Base-by-base conservation (phyloP, 2,113 vertebrate genomes). In the Ia io region DNA sequence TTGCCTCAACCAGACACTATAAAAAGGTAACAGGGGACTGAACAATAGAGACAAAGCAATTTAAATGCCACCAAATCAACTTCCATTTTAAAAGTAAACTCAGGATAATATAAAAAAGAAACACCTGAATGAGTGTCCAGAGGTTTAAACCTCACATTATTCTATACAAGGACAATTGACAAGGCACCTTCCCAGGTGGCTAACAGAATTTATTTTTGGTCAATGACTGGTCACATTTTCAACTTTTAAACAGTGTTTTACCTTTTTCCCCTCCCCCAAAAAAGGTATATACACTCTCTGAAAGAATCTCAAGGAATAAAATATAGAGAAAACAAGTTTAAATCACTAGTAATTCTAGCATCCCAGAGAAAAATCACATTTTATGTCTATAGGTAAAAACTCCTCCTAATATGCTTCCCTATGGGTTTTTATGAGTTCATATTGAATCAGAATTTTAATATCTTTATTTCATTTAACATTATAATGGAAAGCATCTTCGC, bases 81-180 rank as follows among this genome's bases (percentile, higher is more conserved):
- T n/a, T n/a, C 93, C 79, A 84, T 5, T 89, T 94, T 65, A n/a
- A n/a, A 93, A 96, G 93, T 22, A 93, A 98, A 91, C 92, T 95
- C 94, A 14, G 51, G 84, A 53, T 73, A 89, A 65, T 10, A 92
- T 4, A 92, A 93, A 97, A 6, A 88, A 95, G 59, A 61, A 61
- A 78, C n/a, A 96, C 88, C 22, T 40, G 47, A 37, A 47, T 51
- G 47, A 20, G 7, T 20, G 53, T 2, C n/a, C 13, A 47, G 20
- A 82, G 17, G n/a, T n/a, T 84, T 90, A 94, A 88, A 93, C 77
- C 6, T 77, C 49, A 94, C 28, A 6, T 11, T 49, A 49, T 56
- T 80, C 47, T 69, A 25, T 65, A 25, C 67, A 76, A 91, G 77
- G 73, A 90, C 42, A 73, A 87, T 79, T 80, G 80, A 80, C 91